Base-by-base conservation (phyloP, 2,888 invertebrate species). In the Helleia helle region DNA sequence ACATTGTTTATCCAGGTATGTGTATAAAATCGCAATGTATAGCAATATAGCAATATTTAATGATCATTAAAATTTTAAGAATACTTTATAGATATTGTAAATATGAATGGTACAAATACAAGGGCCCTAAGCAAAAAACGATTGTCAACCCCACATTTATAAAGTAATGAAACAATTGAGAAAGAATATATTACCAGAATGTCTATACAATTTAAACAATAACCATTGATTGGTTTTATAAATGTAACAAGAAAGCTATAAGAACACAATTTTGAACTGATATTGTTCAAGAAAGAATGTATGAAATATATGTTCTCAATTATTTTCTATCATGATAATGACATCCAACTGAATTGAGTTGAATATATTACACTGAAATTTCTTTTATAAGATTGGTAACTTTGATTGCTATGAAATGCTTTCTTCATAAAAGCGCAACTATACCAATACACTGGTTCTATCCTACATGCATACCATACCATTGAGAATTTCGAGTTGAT, bases 171-270 rank as follows among this genome's bases (percentile, higher is more conserved):
- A n/a, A n/a, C n/a, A n/a, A n/a, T n/a, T n/a, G n/a, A n/a, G 8
- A 22, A 22, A 22, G 22, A 22, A 22, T 22, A 22, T 22, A 22
- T 4, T 5, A 6, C 5, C 22, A 22, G 22, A n/a, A n/a, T n/a
- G 5, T 22, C 4, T 22, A 4, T 22, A 22, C 2, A 5, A 22
- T 3, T 22, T 22, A 7, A 22, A n/a, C n/a, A n/a, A 22, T 34
- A 34, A 34, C 18, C 18, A 34, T 34, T 12, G 34, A 34, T 18
- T 34, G 34, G 34, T 34, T 34, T 22, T 12, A 12, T 8, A 34
- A 8, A 12, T 12, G 12, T 4, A 22, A 12, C 12, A 8, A 22
- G 12, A 12, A 9, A 2, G 25, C 31, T 31, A 6, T 27, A 9
- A 18, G 17, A 18, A 31, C 9, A 18, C 22, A 34, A 12, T 18